Evolutionary conservation across 1,140 invertebrate genomes (phyloP).

Genomic region (Drosophila ambigua): DNA sequence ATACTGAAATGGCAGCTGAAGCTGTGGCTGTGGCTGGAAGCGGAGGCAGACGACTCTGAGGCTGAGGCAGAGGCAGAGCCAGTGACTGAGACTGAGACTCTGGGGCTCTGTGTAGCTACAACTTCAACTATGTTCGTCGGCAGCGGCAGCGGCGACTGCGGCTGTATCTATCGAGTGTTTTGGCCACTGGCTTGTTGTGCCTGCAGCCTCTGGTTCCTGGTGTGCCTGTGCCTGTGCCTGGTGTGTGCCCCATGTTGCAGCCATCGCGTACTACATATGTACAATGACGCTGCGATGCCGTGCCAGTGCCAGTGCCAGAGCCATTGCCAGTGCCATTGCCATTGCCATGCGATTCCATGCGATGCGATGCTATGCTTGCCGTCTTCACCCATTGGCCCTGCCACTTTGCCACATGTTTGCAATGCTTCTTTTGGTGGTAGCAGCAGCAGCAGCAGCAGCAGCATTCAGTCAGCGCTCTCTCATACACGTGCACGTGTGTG

Average conservation of each 20-base stretch:
- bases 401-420: constrained; percentile 67
- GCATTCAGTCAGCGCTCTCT: constrained; percentile 26
- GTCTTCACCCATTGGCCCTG: constrained; percentile 77
- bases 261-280: constrained; percentile 51
- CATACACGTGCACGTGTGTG: constrained; percentile 8
- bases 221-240: constrained; percentile 1
- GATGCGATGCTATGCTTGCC: constrained; percentile 20
- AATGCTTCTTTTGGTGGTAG: constrained; percentile 58
- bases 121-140: constrained; percentile 24
- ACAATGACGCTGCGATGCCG: constrained; percentile 52
- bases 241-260: constrained; percentile 41
- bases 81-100: constrained; percentile 14
- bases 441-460: constrained; percentile 30
- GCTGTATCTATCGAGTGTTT: constrained; percentile 78
- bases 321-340: constrained; percentile 36
- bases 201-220: constrained; percentile 56
- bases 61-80: constrained; percentile 4
- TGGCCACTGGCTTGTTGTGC: constrained; percentile 68
- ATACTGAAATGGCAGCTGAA: constrained; percentile 55
- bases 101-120: not conserved
- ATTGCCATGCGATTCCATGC: constrained; percentile 32
- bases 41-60: too few species aligned
- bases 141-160: constrained; percentile 41
- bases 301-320: constrained; percentile 18
- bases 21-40: constrained; percentile 15